These are phyloP conservation scores for Lathronympha strigana DNA, from an alignment of 2,888 invertebrate species.

Conservation along the genomic window DNA sequence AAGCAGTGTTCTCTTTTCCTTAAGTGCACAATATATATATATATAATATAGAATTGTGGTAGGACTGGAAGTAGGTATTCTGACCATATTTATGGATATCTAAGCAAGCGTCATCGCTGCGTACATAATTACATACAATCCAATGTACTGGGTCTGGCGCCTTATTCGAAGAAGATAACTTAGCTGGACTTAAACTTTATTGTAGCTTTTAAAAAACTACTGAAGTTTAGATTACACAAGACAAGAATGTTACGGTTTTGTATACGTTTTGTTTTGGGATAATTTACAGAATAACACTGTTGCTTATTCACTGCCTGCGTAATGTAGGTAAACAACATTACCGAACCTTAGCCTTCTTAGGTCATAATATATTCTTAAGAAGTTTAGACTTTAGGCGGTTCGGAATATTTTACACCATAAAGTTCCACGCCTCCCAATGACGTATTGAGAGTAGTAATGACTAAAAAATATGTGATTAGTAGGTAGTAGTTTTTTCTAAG, in stretches of 20 bases:
- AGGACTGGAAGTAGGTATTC: conserved; percentile 17
- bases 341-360: conserved; percentile 25
- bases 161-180: conserved; percentile 21
- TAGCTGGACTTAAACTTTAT: background rate
- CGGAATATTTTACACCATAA: conserved; percentile 21
- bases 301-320: conserved; percentile 21
- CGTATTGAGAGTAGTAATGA: background rate
- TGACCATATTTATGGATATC: conserved; percentile 29
- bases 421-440: conserved; percentile 19
- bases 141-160: conserved; percentile 31
- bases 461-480: background rate
- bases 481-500: background rate
- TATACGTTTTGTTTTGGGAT: background rate
- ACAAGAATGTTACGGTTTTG: background rate
- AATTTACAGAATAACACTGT: conserved; percentile 22
- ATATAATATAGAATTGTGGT: conserved; percentile 12
- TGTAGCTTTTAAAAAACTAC: background rate
- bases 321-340: conserved; percentile 27
- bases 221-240: background rate
- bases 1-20: conserved; percentile 28
- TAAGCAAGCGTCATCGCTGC: conserved; percentile 31
- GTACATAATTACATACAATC: conserved; percentile 35
- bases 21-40: conserved; percentile 16
- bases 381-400: conserved; percentile 9
- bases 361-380: conserved; percentile 21